Evolutionary conservation across 2,888 invertebrate species (phyloP).

Genomic region (Drosophila mulleri): DNA sequence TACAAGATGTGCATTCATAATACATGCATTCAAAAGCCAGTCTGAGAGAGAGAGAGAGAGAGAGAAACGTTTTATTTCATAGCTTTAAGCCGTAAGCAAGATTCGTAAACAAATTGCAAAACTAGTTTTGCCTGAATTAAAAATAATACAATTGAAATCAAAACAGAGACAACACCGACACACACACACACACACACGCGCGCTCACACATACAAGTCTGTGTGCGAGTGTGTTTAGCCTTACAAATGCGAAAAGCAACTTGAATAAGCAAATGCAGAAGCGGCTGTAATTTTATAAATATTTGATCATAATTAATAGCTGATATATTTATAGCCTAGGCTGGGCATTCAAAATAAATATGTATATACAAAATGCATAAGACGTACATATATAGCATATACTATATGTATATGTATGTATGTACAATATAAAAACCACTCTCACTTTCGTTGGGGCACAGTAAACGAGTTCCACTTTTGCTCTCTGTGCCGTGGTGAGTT

Average conservation of each 20-base stretch:
- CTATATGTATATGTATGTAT: no score
- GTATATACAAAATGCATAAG: not conserved
- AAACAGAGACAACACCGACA: slow-evolving; percentile 2
- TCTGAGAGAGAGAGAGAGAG: not conserved
- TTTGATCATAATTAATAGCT: not conserved
- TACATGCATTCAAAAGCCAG: not conserved
- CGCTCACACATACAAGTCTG: not conserved
- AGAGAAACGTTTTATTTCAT: not conserved
- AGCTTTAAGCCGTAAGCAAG: slow-evolving; percentile 8
- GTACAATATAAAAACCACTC: slow-evolving; percentile 54
- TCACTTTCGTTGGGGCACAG: slow-evolving; percentile 66
- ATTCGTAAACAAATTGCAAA: slow-evolving; percentile 9
- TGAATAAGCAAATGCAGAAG: slow-evolving; percentile 3
- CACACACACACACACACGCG: not conserved
- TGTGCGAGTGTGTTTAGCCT: not conserved
- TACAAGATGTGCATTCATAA: slow-evolving; percentile 10
- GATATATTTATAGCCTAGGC: not conserved
- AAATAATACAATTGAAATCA: slow-evolving; percentile 13
- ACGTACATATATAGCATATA: not conserved
- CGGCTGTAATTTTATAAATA: not conserved
- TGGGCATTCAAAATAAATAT: not conserved
- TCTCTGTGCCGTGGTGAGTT: slow-evolving; percentile 56
- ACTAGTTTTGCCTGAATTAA: slow-evolving; percentile 17
- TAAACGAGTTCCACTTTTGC: slow-evolving; percentile 72
- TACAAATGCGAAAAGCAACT: not conserved